Conservation (phyloP, 2,797 vertebrate genomes). For the Microctenopoma lineatum region DNA sequence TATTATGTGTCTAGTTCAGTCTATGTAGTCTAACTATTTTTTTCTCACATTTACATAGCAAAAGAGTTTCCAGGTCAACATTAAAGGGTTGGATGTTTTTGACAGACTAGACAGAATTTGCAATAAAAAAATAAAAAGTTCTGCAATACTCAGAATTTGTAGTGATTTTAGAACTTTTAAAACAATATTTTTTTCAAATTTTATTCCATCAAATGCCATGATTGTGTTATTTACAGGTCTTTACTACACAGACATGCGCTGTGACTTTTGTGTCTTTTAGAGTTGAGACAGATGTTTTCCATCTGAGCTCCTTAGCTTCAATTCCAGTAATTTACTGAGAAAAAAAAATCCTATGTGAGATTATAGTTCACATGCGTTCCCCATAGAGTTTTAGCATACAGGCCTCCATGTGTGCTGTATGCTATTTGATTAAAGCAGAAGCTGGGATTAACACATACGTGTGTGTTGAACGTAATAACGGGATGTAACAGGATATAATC, state of each 20-base stretch:
- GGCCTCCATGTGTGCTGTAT: conserved; percentile 1
- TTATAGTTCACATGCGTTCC: conserved; percentile 42
- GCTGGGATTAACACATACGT: conserved; percentile 57
- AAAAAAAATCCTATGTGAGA: conserved; percentile 59
- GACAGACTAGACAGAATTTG: not conserved
- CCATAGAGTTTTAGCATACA: conserved; percentile 14
- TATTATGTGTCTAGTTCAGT: too few species aligned
- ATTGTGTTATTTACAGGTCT: not conserved
- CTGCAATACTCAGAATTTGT: too few species aligned
- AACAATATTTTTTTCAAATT: too few species aligned
- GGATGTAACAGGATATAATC: conserved; percentile 48
- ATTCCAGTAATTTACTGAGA: conserved; percentile 70
- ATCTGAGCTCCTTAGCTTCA: conserved; percentile 48
- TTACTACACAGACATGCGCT: conserved; percentile 5
- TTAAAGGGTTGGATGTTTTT: not conserved
- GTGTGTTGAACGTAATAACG: conserved; percentile 34
- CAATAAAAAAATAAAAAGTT: not conserved
- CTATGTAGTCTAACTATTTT: too few species aligned
- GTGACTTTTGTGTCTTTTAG: conserved; percentile 33
- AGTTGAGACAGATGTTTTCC: conserved; percentile 45
- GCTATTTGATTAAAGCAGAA: conserved; percentile 63
- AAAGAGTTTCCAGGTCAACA: too few species aligned
- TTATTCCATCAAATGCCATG: not conserved
- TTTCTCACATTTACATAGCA: too few species aligned
- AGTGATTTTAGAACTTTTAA: too few species aligned